These are phyloP conservation scores for Ctenicera cuprea DNA, from an alignment of 2,888 invertebrate genomes.

Conservation along the genomic window DNA sequence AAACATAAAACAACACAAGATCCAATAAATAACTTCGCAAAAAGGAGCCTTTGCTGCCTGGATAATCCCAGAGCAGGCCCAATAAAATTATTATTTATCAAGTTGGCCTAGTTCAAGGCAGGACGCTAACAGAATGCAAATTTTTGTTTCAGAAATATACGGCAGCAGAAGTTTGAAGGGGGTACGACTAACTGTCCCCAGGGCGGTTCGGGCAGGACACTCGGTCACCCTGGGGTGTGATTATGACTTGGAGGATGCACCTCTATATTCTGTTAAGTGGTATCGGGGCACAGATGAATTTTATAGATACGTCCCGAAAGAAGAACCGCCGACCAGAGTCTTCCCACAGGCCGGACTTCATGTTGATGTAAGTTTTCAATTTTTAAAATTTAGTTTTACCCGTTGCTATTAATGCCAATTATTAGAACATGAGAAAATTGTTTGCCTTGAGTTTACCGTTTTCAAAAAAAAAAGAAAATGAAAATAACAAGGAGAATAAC, in stretches of 20 bases:
- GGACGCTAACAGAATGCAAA: constrained; percentile 35
- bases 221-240: constrained; percentile 71
- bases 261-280: constrained; percentile 86
- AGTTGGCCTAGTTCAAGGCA: constrained; percentile 32
- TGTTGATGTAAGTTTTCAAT: constrained; percentile 80
- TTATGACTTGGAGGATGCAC: constrained; percentile 73
- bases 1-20: no score
- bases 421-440: no score
- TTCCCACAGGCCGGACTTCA: constrained; percentile 81
- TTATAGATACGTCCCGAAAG: constrained; percentile 84
- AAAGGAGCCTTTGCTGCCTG: constrained; percentile 2
- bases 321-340: constrained; percentile 81
- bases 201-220: constrained; percentile 70
- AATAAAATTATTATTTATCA: constrained; percentile 45
- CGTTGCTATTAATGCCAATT: not conserved
- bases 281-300: constrained; percentile 84
- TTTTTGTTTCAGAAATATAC: constrained; percentile 67
- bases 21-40: no score
- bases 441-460: no score
- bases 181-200: constrained; percentile 68
- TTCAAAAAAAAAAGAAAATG: no score
- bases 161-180: constrained; percentile 67
- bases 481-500: no score
- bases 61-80: constrained; percentile 29
- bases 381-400: not conserved